Base-by-base conservation (phyloP, 2,113 vertebrate species). In the Stictonetta naevosa region DNA sequence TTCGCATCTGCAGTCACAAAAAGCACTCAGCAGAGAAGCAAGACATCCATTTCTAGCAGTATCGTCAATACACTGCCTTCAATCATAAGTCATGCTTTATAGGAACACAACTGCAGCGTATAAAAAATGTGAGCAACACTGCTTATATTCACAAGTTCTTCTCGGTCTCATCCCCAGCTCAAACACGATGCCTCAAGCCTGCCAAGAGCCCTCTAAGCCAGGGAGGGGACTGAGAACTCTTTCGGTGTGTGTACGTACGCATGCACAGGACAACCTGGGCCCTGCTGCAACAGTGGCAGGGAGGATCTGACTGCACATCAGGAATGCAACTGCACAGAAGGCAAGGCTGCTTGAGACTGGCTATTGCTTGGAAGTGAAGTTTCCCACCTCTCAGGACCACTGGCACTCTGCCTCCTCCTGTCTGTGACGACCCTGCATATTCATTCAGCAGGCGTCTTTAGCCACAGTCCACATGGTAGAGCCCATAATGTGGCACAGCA, bases 281-380 rank as follows among this genome's bases (percentile, higher is more conserved):
- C 34, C 23, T 6, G 0, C 38, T 31, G 42, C 82, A 79, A 13
- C 15, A 86, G 60, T 15, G 58, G 87, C 86, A 58, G 26, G 23
- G 38, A 92, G 82, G 67, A 80, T 10, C 1, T 4, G 75, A 2
- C 58, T 38, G 42, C 75, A 50, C 40, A 48, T n/a, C 23, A 56
- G 42, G 42, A 67, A 71, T 33, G 80, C 13, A 73, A 71, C 52
- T 8, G 25, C 60, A 60, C 1, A 69, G 7, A 44, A 88, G 0
- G 0, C n/a, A 89, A n/a, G n/a, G 42, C 53, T 58, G 55, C 0
- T 0, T 3, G 12, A 63, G 31, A 50, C 6, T 40, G 69, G 21
- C 6, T 31, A n/a, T 21, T 1, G 40, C 67, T 19, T 29, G 25
- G 10, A 91, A 94, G 12, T 21, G 53, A 56, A 55, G 31, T 42